Evolutionary conservation across 2,888 invertebrate species (phyloP).

Genomic region (Myathropa florea): DNA sequence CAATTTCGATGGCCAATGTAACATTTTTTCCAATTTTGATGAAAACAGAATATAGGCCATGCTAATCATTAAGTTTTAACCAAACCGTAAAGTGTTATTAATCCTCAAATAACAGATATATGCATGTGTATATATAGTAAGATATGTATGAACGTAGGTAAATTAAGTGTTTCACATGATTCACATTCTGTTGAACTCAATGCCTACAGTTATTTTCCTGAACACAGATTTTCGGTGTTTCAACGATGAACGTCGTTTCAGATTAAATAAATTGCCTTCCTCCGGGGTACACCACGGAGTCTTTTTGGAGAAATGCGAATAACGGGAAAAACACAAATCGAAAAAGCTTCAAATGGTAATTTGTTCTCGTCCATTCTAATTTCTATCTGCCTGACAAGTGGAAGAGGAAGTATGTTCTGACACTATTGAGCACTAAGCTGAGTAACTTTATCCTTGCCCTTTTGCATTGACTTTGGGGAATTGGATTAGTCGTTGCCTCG

Average conservation of each 20-base stretch:
- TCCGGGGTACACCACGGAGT: constrained; percentile 7
- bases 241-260: not conserved
- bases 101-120: not conserved
- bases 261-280: constrained; percentile 47
- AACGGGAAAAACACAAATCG: constrained; percentile 47
- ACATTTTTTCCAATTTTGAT: too few relatives aligned
- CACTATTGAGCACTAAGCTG: constrained; percentile 32
- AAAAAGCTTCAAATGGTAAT: constrained; percentile 61
- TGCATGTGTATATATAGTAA: too few relatives aligned
- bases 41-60: too few relatives aligned
- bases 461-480: constrained; percentile 31
- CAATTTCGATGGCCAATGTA: too few relatives aligned
- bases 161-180: constrained; percentile 17
- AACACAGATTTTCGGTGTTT: constrained; percentile 25
- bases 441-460: constrained; percentile 39
- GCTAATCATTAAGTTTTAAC: not conserved
- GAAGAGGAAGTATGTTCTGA: constrained; percentile 38
- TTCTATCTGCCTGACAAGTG: constrained; percentile 52
- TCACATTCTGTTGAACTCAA: constrained; percentile 8
- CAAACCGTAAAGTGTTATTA: not conserved
- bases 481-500: constrained; percentile 15
- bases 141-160: not conserved
- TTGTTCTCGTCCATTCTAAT: constrained; percentile 64
- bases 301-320: constrained; percentile 23
- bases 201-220: constrained; percentile 39